phyloP scores from a whole-genome alignment of 2,888 invertebrate genomes.

The Microplitis deprimator region DNA sequence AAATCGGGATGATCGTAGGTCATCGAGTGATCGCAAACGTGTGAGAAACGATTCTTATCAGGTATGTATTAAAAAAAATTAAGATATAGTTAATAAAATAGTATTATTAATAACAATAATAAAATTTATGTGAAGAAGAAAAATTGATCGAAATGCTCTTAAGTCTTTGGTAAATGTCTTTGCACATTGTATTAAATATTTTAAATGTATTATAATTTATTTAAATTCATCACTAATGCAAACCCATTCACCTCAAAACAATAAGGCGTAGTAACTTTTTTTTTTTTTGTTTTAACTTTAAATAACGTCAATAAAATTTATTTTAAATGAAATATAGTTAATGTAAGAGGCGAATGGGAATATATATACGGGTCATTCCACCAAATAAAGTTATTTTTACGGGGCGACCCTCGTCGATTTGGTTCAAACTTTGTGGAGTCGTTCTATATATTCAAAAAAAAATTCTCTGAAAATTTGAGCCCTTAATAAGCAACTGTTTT shows the following conservation, averaged over 20 bases:
- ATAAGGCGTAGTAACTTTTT: background rate
- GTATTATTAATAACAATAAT: slow-evolving; percentile 11
- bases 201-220: slow-evolving; percentile 1
- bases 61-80: slow-evolving; percentile 56
- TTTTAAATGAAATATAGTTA: background rate
- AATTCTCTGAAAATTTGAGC: too few relatives aligned
- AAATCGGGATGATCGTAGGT: slow-evolving; percentile 66
- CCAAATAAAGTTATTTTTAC: too few relatives aligned
- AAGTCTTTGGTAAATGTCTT: background rate
- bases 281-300: background rate
- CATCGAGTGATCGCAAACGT: slow-evolving; percentile 66
- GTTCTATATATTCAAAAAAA: too few relatives aligned
- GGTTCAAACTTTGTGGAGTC: too few relatives aligned
- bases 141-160: slow-evolving; percentile 8
- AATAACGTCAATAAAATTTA: background rate
- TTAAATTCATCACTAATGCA: slow-evolving; percentile 1
- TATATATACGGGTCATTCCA: background rate
- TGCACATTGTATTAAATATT: background rate
- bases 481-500: too few relatives aligned
- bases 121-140: background rate
- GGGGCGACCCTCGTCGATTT: too few relatives aligned
- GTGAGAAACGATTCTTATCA: slow-evolving; percentile 67
- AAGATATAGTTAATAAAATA: slow-evolving; percentile 1
- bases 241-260: slow-evolving; percentile 23
- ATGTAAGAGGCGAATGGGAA: slow-evolving; percentile 26